Conservation (phyloP, 2,888 invertebrate species). For the Metopia argyrocephala region DNA sequence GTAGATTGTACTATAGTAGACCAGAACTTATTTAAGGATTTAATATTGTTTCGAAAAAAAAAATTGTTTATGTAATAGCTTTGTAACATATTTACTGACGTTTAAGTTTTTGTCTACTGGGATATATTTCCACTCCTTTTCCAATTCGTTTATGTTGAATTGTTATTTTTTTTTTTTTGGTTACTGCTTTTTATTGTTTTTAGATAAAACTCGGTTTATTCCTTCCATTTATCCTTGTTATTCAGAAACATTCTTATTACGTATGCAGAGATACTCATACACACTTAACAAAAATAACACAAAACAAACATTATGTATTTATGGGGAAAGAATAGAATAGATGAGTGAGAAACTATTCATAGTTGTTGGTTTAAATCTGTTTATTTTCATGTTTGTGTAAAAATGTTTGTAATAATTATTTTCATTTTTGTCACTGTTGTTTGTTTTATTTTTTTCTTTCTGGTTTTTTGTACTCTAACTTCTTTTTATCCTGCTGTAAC, state of each 20-base stretch:
- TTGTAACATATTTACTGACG: too few species aligned
- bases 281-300: constrained; percentile 11
- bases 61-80: too few species aligned
- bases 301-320: background rate
- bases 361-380: background rate
- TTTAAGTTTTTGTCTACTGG: background rate
- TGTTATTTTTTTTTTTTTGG: background rate
- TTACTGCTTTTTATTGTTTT: background rate
- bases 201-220: background rate
- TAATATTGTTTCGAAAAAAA: too few species aligned
- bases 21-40: too few species aligned
- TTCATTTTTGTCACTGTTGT: too few species aligned
- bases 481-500: constrained; percentile 34
- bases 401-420: background rate
- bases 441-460: background rate
- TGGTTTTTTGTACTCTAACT: constrained; percentile 26
- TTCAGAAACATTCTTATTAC: constrained; percentile 3
- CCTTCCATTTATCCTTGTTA: background rate
- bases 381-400: background rate
- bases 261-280: too few species aligned
- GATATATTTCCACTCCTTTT: background rate
- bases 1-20: too few species aligned
- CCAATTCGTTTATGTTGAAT: background rate
- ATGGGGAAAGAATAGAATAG: background rate
- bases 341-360: background rate